These are phyloP conservation scores for Meda fulgida DNA, from an alignment of 2,797 vertebrate species.

Conservation along the genomic window DNA sequence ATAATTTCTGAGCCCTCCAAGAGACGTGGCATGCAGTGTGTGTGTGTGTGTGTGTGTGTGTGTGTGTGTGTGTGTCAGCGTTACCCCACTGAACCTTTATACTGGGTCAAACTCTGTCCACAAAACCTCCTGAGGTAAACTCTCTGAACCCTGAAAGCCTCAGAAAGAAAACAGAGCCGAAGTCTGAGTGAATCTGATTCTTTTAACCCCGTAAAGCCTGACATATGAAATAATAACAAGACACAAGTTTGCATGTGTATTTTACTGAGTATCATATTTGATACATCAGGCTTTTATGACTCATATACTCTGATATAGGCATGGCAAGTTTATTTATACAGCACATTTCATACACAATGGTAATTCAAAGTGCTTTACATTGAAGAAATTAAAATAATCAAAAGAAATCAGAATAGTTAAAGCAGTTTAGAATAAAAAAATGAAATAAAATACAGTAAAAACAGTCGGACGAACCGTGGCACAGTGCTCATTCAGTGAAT, in stretches of 20 bases:
- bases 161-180: slow-evolving; percentile 18
- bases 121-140: slow-evolving; percentile 37
- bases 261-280: background rate
- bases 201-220: background rate
- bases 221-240: background rate
- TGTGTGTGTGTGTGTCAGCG: slow-evolving; percentile 27
- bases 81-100: slow-evolving; percentile 48
- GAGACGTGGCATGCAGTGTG: background rate
- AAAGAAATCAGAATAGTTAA: too few relatives aligned
- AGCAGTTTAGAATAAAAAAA: too few relatives aligned
- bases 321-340: too few relatives aligned
- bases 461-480: too few relatives aligned
- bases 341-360: too few relatives aligned
- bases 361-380: too few relatives aligned
- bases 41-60: slow-evolving; percentile 23
- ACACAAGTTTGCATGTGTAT: background rate
- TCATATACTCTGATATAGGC: background rate
- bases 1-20: background rate
- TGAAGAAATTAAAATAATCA: too few relatives aligned
- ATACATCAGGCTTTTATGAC: too few relatives aligned
- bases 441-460: too few relatives aligned
- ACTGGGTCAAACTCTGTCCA: slow-evolving; percentile 35
- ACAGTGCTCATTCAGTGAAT: too few relatives aligned
- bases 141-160: slow-evolving; percentile 23
- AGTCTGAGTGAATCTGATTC: fast-evolving